phyloP scores from a whole-genome alignment of 2,113 vertebrate genomes.

The Egretta garzetta region DNA sequence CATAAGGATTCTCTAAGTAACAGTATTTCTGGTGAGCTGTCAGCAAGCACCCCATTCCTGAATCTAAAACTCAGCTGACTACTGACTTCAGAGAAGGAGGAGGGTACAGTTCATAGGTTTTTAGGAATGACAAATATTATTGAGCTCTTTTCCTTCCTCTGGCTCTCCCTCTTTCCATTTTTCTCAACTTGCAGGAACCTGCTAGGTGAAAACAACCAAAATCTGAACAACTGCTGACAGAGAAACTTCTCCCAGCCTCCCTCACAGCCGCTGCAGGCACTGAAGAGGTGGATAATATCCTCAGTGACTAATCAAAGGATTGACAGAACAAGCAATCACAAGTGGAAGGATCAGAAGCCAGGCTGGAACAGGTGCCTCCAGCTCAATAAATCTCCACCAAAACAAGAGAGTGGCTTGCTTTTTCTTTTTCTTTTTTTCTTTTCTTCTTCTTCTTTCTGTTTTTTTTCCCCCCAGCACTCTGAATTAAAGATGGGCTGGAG shows the following conservation, averaged over 20 bases:
- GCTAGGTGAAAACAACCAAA: background rate
- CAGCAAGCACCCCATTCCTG: background rate
- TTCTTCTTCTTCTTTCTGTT: background rate
- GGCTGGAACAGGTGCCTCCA: background rate
- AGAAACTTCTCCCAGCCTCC: background rate
- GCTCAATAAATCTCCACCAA: background rate
- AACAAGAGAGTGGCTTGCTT: background rate
- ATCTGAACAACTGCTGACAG: background rate
- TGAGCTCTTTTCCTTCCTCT: background rate
- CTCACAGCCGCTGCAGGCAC: background rate
- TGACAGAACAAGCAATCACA: background rate
- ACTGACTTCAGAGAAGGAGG: background rate
- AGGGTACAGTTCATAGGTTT: background rate
- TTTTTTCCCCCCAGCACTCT: background rate
- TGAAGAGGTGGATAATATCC: background rate
- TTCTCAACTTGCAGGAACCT: background rate
- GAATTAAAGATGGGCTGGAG: background rate
- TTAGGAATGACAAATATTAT: background rate
- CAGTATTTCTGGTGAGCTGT: fast-evolving
- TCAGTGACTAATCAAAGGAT: background rate
- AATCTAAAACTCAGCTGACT: background rate
- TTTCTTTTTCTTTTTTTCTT: fast-evolving
- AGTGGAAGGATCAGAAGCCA: background rate
- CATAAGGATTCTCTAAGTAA: background rate
- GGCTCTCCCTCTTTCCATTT: background rate